phyloP scores from a whole-genome alignment of 2,797 vertebrate species.

The Lagodon rhomboides region DNA sequence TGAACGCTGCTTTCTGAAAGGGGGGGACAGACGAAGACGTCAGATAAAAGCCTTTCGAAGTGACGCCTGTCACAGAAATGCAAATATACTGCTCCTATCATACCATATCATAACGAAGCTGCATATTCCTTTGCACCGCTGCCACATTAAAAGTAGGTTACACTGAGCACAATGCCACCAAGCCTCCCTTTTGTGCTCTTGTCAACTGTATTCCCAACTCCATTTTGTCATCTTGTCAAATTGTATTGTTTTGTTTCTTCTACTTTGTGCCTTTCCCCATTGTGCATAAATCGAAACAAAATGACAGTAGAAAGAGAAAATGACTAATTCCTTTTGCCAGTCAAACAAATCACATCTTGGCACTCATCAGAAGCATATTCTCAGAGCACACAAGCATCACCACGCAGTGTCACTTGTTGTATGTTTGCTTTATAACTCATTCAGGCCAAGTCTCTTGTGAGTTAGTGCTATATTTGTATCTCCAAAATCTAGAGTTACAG shows the following conservation, averaged over 20 bases:
- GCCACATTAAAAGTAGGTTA: conserved; percentile 56
- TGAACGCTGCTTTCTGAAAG: conserved; percentile 88
- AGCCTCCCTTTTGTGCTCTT: conserved; percentile 42
- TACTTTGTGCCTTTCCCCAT: conserved; percentile 13
- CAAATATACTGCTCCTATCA: conserved; percentile 45
- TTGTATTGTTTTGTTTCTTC: conserved; percentile 40
- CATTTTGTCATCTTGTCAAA: conserved; percentile 50
- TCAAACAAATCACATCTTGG: conserved; percentile 29
- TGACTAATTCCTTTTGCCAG: conserved; percentile 27
- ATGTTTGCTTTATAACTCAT: conserved; percentile 35
- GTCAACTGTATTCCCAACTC: conserved; percentile 54
- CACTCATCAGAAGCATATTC: conserved; percentile 21
- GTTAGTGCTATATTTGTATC: conserved; percentile 35
- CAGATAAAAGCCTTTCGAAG: conserved; percentile 37
- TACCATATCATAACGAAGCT: conserved; percentile 24
- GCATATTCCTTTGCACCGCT: neutral
- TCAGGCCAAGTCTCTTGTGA: conserved; percentile 37
- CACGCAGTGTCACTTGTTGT: neutral
- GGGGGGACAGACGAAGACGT: conserved; percentile 27
- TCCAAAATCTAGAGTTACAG: conserved; percentile 21
- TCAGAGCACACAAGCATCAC: conserved; percentile 7
- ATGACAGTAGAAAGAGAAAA: conserved; percentile 53
- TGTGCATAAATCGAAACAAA: conserved; percentile 36
- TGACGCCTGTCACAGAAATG: conserved; percentile 42
- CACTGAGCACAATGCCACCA: conserved; percentile 17